Evolutionary conservation across 2,797 vertebrate species (phyloP), one percentile per base, ranked within the genome.

Genomic region (Uromys caudimaculatus): DNA sequence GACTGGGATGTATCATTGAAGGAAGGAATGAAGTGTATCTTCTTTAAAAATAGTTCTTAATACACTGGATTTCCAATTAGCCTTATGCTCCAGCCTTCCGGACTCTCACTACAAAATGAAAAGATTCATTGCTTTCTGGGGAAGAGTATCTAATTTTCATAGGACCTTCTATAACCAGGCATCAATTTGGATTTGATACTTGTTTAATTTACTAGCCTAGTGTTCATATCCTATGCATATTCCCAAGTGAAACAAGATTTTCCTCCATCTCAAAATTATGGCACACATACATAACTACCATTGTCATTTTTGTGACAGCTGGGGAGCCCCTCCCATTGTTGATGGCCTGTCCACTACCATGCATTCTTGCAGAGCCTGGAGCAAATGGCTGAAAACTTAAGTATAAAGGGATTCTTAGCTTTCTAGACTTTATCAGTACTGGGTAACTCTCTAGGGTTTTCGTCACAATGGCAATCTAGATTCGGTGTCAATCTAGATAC

Each of bases 61-160:
- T 89, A 77, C 27, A 84, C 93, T 60, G 62, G 44, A 92, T 96
- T 95, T 94, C 82, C 91, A 96, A 91, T 89, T 67, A 95, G 58
- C 82, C 94, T 95, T 92, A 88, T 96, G 82, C 90, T 96, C 95
- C 85, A 92, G 75, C 41, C 90, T 90, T 95, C 75, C 85, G 83
- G 78, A 92, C 52, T 95, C 38, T 44, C 29, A 6, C 29, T 75
- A 54, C 89, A 96, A 78, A 95, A 89, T 89, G 86, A 78, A 84
- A 94, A 76, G 62, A 60, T 84, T 95, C 86, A 81, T 90, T 87
- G 81, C 94, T 95, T 96, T 96, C 94, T 95, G 86, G 67, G 78
- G 81, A 95, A 95, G 93, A 96, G 91, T 87, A 92, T 90, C 86
- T 95, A 85, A 83, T 96, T 89, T 95, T 94, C 90, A 79, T 71